Evolutionary conservation across 2,797 vertebrate species (phyloP).

Genomic region (Cyprinella venusta): DNA sequence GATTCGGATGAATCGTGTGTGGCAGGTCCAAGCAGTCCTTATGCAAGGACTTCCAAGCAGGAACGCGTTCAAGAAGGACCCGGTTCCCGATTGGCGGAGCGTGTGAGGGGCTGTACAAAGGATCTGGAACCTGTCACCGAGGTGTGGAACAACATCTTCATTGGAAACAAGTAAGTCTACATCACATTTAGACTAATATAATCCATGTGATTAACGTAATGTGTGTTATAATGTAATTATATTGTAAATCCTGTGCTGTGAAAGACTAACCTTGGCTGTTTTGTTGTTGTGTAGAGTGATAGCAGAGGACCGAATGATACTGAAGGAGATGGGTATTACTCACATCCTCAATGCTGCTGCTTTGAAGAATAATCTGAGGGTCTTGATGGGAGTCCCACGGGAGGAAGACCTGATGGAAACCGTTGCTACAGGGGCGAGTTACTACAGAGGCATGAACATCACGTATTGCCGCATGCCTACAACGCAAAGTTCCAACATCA

Average conservation of each 20-base stretch:
- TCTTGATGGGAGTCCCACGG: not conserved
- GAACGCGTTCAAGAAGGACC: not conserved
- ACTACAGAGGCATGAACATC: slow-evolving; percentile 12
- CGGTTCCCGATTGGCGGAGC: not conserved
- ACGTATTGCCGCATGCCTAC: not conserved
- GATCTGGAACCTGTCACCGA: not conserved
- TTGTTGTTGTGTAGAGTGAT: slow-evolving; percentile 14
- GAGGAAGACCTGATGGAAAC: not conserved
- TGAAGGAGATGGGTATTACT: not conserved
- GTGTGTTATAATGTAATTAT: not conserved
- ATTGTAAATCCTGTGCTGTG: not conserved
- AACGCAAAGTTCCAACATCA: not conserved
- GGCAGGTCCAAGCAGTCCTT: not conserved
- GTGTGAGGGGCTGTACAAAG: not conserved
- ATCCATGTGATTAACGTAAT: not conserved
- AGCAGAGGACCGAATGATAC: not conserved
- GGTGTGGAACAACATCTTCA: slow-evolving; percentile 1
- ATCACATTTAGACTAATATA: not conserved
- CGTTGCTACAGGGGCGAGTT: not conserved
- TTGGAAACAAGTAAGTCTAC: not conserved
- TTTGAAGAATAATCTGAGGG: not conserved
- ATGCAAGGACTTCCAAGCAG: not conserved
- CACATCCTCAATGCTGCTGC: not conserved
- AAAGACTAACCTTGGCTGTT: not conserved
- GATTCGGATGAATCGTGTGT: not conserved